These are phyloP conservation scores for Drosophila maculinotata DNA, from an alignment of 2,888 invertebrate species.

Conservation along the genomic window DNA sequence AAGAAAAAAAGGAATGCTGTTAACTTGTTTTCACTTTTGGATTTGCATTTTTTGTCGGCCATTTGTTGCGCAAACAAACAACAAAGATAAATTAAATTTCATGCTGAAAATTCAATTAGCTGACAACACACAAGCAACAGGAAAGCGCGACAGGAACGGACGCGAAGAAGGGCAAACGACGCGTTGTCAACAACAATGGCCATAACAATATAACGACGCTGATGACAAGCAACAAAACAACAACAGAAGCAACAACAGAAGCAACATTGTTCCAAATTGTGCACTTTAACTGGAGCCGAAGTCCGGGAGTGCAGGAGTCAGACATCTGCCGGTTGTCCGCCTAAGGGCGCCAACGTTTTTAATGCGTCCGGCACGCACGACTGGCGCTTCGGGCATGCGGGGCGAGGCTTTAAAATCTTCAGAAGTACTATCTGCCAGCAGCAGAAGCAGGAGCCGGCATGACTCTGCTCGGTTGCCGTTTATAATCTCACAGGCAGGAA, in stretches of 20 bases:
- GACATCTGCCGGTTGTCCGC: constrained; percentile 26
- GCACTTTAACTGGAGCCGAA: constrained; percentile 61
- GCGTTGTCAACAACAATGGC: constrained; percentile 58
- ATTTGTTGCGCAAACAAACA: constrained; percentile 74
- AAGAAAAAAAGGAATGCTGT: constrained; percentile 34
- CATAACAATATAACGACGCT: constrained; percentile 79
- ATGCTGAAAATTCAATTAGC: constrained; percentile 82
- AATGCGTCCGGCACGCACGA: constrained; percentile 71
- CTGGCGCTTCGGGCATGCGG: constrained; percentile 31
- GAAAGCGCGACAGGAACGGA: constrained; percentile 12
- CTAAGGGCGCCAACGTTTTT: constrained; percentile 65
- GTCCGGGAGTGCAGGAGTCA: constrained; percentile 22
- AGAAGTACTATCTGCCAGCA: constrained; percentile 36
- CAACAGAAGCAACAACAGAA: constrained; percentile 37
- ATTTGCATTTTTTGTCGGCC: constrained; percentile 47
- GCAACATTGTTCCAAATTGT: constrained; percentile 77
- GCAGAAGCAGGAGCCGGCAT: constrained; percentile 18
- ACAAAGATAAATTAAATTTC: constrained; percentile 80
- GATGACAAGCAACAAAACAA: constrained; percentile 69
- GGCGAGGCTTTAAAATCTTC: constrained; percentile 29
- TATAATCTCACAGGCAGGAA: constrained; percentile 36
- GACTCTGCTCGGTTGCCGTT: constrained; percentile 19
- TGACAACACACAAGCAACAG: constrained; percentile 69
- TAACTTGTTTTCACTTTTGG: constrained; percentile 54
- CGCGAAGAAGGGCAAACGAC: constrained; percentile 32